phyloP scores from a whole-genome alignment of 2,113 vertebrate genomes.

The Rhizomys pruinosus region DNA sequence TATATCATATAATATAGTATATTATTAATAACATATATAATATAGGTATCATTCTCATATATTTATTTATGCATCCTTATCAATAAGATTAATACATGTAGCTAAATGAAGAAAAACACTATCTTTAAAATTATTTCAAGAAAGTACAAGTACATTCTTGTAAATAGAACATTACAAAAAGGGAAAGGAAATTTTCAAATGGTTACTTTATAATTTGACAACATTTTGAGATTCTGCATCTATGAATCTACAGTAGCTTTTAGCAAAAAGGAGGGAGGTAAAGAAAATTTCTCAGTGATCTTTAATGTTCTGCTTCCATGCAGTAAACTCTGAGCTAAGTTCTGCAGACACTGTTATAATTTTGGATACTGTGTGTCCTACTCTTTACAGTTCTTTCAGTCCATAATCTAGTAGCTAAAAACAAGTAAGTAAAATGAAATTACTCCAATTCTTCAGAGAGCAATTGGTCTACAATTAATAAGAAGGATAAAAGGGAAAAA shows the following conservation, averaged over 20 bases:
- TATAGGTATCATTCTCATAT: not conserved
- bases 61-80: conserved; percentile 29
- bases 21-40: no score
- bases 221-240: not conserved
- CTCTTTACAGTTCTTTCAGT: no score
- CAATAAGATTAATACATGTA: conserved; percentile 9
- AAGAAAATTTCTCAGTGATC: not conserved
- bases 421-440: no score
- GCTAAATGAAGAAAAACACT: not conserved
- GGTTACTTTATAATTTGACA: conserved; percentile 53
- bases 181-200: conserved; percentile 10
- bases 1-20: not conserved
- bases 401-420: no score
- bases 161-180: not conserved
- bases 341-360: no score
- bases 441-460: no score
- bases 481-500: no score
- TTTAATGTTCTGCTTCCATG: no score
- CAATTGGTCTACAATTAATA: no score
- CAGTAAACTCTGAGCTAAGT: no score
- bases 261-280: not conserved
- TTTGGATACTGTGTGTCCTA: no score
- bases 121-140: not conserved
- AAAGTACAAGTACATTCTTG: not conserved
- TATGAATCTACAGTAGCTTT: no score